Base-by-base conservation (phyloP, 2,113 vertebrate genomes). In the Beaufortia kweichowensis region DNA sequence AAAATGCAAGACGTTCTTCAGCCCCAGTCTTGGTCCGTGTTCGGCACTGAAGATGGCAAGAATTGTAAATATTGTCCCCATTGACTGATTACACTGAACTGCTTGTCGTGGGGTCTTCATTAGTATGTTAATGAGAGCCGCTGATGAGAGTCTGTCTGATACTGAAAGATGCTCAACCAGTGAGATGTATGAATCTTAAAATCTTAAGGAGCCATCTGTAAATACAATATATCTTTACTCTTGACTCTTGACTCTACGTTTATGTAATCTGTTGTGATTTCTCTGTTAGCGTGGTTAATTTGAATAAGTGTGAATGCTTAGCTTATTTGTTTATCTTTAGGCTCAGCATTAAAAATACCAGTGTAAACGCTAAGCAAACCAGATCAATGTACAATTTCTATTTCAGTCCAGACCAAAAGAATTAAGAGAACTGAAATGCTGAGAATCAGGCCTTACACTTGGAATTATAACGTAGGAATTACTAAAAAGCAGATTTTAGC, bases 21-120 rank as follows among this genome's bases (percentile, higher is more conserved):
- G 57, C 55, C 73, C 71, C 17, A 21, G 28, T 84, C 76, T 81
- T 83, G 83, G 77, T 81, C 86, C 48, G 78, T 76, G 72, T 79
- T 85, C 84, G 76, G 81, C 75, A 76, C 24, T 41, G 14, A 55
- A 71, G 24, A 63, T 19, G 24, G 26, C 82, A 79, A 82, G 14
- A 66, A 89, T 72, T 70, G 88, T 91, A 92, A 92, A 92, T 90
- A 91, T 89, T 90, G 86, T 87, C 87, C 82, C 55, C 67, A 24
- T 80, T 78, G 78, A 86, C 74, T 88, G 86, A 91, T 88, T 87
- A 84, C 85, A 79, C 50, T 74, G 75, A 72, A 82, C 65, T 77
- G 53, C 76, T 71, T 79, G 55, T 62, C 46, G 24, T 39, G 14
- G 63, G 33, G 63, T 24, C 24, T 50, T 70, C 41, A 55, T 56